Conservation (phyloP, 2,888 invertebrate genomes). For the Epirrhoe tristata region DNA sequence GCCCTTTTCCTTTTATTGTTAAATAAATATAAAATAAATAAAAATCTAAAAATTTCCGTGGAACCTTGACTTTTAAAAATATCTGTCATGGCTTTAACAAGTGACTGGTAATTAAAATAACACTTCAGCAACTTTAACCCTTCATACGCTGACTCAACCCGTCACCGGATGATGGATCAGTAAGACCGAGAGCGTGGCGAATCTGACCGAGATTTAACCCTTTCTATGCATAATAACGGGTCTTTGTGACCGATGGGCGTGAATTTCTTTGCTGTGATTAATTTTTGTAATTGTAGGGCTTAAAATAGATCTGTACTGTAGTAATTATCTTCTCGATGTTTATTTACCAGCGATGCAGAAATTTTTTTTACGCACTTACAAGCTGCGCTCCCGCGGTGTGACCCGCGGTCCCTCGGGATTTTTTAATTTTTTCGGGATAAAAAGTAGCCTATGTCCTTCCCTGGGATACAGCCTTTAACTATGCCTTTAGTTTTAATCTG, state of each 20-base stretch:
- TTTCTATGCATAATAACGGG: conserved; percentile 71
- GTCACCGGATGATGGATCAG: conserved; percentile 83
- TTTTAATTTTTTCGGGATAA: too few species aligned
- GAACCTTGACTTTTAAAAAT: too few species aligned
- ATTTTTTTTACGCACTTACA: too few species aligned
- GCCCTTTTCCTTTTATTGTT: too few species aligned
- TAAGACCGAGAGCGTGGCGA: conserved; percentile 82
- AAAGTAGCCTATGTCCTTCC: too few species aligned
- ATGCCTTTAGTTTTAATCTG: too few species aligned
- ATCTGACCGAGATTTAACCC: conserved; percentile 78
- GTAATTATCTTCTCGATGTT: not conserved
- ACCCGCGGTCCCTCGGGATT: too few species aligned
- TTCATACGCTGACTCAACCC: conserved; percentile 78
- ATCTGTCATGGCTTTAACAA: not conserved
- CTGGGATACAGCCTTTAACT: too few species aligned
- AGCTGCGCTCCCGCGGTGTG: too few species aligned
- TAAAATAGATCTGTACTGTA: conserved; percentile 8
- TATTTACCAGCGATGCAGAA: too few species aligned
- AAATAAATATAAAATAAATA: too few species aligned
- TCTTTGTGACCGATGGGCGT: conserved; percentile 68
- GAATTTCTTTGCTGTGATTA: conserved; percentile 41
- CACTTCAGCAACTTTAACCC: conserved; percentile 54
- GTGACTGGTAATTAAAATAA: conserved; percentile 12
- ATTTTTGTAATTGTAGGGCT: conserved; percentile 36
- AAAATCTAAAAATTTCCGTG: too few species aligned